Base-by-base conservation (phyloP, 2,113 vertebrate species). In the Tor tambroides region DNA sequence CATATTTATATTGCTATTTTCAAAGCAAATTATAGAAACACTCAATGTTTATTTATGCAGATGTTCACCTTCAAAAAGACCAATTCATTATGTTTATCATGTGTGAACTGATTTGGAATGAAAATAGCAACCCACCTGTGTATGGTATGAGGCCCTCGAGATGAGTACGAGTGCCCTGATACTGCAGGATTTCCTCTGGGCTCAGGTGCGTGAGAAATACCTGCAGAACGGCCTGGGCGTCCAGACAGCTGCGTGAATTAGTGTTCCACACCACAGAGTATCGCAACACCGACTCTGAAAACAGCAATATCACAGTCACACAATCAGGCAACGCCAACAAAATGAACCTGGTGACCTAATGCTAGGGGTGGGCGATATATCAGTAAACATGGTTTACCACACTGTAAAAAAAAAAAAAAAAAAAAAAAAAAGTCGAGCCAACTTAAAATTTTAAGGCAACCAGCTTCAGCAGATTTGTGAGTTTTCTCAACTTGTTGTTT, bases 61-160 rank as follows among this genome's bases (percentile, higher is more conserved):
- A 43, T 43, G 43, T 43, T 38, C 38, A 38, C 38, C 38, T 38
- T 38, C 6, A 38, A 38, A 38, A 38, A 32, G 38, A 38, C 5
- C 38, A 38, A 5, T 38, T 38, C 5, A 38, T 38, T 38, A 6
- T 6, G 49, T 51, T 51, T 17, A 51, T 51, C 19, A 56, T 21
- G 51, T 5, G n/a, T 30, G 14, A 28, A 28, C 8, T 7, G 4
- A 8, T 5, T 14, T 23, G 38, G 1, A 17, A 23, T 9, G 2
- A 4, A 49, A 76, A 17, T 1, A 2, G 0, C 5, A 0, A 78
- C 94, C 65, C 88, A 98, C 98, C 98, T 0, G 97, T 98, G 91
- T 99, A 99, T 0, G 98, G 98, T 89, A 99, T 94, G 83, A 99
- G 96, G 4, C 95, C 97, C 89, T 99, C 97, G 10, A 99, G 94